Evolutionary conservation across 1,140 invertebrate species (phyloP).

Genomic region (Aphidius gifuensis): DNA sequence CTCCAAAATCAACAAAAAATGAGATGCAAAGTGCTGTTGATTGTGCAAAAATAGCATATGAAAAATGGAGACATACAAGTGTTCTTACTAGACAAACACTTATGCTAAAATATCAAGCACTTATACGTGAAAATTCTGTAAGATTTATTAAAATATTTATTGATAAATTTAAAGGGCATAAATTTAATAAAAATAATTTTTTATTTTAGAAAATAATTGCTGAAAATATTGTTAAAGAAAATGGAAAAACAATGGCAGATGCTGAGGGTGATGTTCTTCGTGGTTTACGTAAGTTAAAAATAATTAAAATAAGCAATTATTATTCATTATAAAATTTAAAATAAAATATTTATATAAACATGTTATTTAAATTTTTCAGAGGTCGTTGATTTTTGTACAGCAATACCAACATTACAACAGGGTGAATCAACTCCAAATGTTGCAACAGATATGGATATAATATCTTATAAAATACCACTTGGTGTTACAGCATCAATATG

Average conservation of each 20-base stretch:
- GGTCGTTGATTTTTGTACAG: conserved; percentile 95
- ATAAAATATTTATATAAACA: conserved; percentile 9
- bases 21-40: conserved; percentile 93
- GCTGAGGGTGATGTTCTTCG: conserved; percentile 97
- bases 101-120: conserved; percentile 88
- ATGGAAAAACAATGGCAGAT: conserved; percentile 96
- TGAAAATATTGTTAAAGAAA: conserved; percentile 89
- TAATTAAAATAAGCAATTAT: conserved; percentile 10
- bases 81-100: conserved; percentile 90
- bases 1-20: conserved; percentile 84
- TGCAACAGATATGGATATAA: conserved; percentile 89
- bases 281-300: conserved; percentile 80
- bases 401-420: conserved; percentile 85
- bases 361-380: conserved; percentile 57
- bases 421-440: conserved; percentile 92
- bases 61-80: conserved; percentile 88
- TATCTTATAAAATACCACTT: conserved; percentile 84
- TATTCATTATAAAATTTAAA: conserved; percentile 2
- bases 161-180: conserved; percentile 11
- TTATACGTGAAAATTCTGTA: conserved; percentile 76
- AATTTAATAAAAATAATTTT: conserved; percentile 4
- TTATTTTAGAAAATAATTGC: conserved; percentile 73
- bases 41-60: conserved; percentile 79
- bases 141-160: conserved; percentile 21
- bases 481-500: conserved; percentile 86